Evolutionary conservation across 2,113 vertebrate genomes (phyloP), one percentile per base, ranked within the genome.

Genomic region (human): DNA sequence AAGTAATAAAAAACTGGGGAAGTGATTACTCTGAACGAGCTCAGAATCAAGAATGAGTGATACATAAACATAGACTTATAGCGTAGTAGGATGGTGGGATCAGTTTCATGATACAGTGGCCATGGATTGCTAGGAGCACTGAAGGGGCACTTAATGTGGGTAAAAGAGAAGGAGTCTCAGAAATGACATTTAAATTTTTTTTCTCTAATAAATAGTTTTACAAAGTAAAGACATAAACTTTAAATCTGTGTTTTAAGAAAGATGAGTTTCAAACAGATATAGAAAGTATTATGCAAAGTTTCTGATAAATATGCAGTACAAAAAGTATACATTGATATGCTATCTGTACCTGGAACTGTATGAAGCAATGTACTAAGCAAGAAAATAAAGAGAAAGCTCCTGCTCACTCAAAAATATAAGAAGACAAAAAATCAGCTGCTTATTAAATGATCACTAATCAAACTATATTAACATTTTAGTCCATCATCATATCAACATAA

Each of bases 161-260:
- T 61, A 23, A 75, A 93, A 79, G 73, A 90, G 48, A 75, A 73
- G 16, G 10, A 18, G 32, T 89, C 55, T 75, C 43, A 68, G 45
- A 59, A 86, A 78, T 3, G 11, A 66, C 38, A 52, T 61, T 20
- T 55, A 23, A 38, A 6, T 52, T 52, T 88, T 76, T 45, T 88
- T 68, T 83, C 38, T 66, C 55, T 64, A 78, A 61, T 89, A 55
- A 68, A 72, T 23, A 16, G 43, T 30, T 70, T 79, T 48, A 59
- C 35, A 75, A 55, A 70, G 89, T 17, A 52, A 84, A 86, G 50
- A 66, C 38, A 70, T n/a, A 45, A n/a, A 45, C 22, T 61, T 84
- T 52, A 61, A 88, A 90, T 78, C 30, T 55, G 66, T 35, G 32
- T 48, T 59, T 91, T 78, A 70, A 85, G 80, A 25, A 52, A 86